phyloP scores from a whole-genome alignment of 2,888 invertebrate genomes.

The Cosmia pyralina region DNA sequence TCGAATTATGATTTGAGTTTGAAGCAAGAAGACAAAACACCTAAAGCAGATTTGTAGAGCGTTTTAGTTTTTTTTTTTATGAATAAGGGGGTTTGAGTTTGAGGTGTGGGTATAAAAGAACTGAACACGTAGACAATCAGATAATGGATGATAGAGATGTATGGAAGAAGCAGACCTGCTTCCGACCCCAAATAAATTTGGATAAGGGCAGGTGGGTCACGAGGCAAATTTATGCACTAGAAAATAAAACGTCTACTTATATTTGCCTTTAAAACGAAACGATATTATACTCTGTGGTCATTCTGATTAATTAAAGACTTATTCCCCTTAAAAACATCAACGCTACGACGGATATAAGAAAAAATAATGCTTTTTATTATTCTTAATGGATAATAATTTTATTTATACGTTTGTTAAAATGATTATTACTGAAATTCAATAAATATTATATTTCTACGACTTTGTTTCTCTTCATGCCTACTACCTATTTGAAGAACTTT shows the following conservation, averaged over 20 bases:
- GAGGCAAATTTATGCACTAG: neutral
- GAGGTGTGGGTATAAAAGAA: neutral
- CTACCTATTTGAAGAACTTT: neutral
- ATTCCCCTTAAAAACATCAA: neutral
- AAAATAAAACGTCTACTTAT: neutral
- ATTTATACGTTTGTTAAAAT: neutral
- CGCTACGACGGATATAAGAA: neutral
- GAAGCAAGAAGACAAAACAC: too few relatives aligned
- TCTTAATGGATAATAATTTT: neutral
- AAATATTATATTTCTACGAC: constrained; percentile 1
- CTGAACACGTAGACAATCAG: neutral
- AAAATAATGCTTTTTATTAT: neutral
- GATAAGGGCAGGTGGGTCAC: neutral
- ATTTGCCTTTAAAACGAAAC: neutral
- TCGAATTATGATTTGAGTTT: too few relatives aligned
- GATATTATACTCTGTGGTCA: neutral
- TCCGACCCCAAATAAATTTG: neutral
- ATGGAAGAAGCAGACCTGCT: too few relatives aligned
- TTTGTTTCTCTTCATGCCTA: constrained; percentile 12
- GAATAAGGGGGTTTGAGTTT: too few relatives aligned
- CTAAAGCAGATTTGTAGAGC: too few relatives aligned
- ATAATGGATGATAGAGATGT: neutral
- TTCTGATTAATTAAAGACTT: neutral
- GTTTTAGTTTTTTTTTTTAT: too few relatives aligned
- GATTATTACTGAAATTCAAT: constrained; percentile 3